Percentiles rank a stretch among this genome's conserved stretches.
Conservation (phyloP, 2,888 invertebrate genomes). For the Pardosa pseudoannulata region DNA sequence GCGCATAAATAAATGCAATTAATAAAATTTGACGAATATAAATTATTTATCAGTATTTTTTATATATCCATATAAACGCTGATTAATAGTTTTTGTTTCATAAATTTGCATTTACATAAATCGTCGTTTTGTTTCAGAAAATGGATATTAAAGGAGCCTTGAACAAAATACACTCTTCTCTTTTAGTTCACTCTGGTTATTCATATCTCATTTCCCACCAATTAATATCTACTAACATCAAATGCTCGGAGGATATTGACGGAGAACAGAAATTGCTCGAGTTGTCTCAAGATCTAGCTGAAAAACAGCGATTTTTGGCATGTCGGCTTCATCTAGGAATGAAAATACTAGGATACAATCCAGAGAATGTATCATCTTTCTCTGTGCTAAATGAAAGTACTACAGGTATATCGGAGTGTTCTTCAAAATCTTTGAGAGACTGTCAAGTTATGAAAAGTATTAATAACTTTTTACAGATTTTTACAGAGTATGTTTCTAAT, state of each 20-base stretch:
- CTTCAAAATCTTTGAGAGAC: slow-evolving; percentile 45
- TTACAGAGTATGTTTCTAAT: not conserved
- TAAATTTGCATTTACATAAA: too few relatives aligned
- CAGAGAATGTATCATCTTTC: slow-evolving; percentile 9
- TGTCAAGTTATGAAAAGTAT: slow-evolving; percentile 54
- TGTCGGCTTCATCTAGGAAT: slow-evolving; percentile 36
- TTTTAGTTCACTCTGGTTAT: slow-evolving; percentile 45
- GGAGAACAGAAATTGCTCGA: slow-evolving; percentile 23
- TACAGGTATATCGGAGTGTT: slow-evolving; percentile 29
- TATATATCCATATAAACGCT: too few relatives aligned
- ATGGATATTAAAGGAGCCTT: slow-evolving; percentile 36
- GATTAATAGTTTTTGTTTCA: too few relatives aligned
- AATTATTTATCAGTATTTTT: too few relatives aligned
- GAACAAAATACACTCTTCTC: slow-evolving; percentile 41
- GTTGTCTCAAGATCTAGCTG: slow-evolving; percentile 32
- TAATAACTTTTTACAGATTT: slow-evolving; percentile 11
- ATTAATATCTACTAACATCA: not conserved
- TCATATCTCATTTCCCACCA: slow-evolving; percentile 51
- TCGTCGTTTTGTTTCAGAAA: slow-evolving; percentile 40
- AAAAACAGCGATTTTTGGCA: slow-evolving; percentile 51
- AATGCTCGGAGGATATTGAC: slow-evolving; percentile 18
- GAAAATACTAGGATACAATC: slow-evolving; percentile 35
- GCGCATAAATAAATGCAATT: too few relatives aligned
- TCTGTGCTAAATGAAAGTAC: slow-evolving; percentile 21
- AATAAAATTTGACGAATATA: too few relatives aligned